Conservation (phyloP, 64 coral and sea anemone genomes). For the Cladopsammia gracilis region DNA sequence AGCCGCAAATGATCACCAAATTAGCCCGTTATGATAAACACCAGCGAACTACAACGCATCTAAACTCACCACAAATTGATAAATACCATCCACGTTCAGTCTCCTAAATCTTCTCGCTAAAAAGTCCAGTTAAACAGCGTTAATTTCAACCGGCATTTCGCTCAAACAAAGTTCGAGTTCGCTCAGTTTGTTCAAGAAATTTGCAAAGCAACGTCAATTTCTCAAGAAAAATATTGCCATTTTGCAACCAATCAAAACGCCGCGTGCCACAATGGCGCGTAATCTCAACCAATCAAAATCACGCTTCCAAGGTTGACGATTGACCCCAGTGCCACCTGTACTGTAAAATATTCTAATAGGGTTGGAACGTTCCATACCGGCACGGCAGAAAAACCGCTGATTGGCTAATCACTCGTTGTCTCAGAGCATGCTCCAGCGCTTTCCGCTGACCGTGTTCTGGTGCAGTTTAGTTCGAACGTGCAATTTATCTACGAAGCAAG, state of each 20-base stretch:
- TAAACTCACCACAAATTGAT: slow-evolving; percentile 35
- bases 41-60: not conserved
- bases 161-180: no score
- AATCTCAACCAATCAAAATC: slow-evolving; percentile 46
- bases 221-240: slow-evolving; percentile 11
- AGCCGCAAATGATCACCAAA: slow-evolving; percentile 35
- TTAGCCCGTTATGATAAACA: slow-evolving; percentile 20
- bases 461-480: no score
- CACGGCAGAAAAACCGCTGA: no score
- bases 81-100: slow-evolving; percentile 2
- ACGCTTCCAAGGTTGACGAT: not conserved
- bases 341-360: no score
- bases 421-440: no score
- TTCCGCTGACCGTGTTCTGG: no score
- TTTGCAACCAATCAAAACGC: slow-evolving; percentile 44
- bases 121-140: not conserved
- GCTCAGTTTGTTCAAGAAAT: slow-evolving; percentile 6
- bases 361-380: no score
- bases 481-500: no score
- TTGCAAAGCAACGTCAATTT: slow-evolving; percentile 50
- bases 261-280: slow-evolving; percentile 17
- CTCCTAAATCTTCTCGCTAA: not conserved
- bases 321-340: not conserved
- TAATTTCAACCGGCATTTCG: slow-evolving; percentile 1
- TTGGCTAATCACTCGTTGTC: no score